A percentile compares a stretch with the other conserved stretches of the same genome.
Conservation (phyloP, 2,113 vertebrate genomes). For the Ptyas mucosa region DNA sequence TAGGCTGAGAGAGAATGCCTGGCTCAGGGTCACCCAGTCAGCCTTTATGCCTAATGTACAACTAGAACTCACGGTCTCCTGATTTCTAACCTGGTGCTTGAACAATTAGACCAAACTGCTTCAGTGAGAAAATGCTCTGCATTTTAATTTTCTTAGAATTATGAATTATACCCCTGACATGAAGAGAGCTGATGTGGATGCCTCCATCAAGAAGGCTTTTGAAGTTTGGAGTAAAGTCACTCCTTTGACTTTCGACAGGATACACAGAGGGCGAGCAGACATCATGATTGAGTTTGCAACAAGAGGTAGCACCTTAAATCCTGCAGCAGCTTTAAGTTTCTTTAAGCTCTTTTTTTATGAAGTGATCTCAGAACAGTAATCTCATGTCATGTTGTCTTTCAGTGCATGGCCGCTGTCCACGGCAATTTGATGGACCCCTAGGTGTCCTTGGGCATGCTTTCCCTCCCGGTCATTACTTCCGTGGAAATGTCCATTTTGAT, state of each 20-base stretch:
- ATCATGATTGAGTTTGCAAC: constrained; percentile 74
- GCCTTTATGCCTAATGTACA: neutral
- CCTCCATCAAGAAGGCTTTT: constrained; percentile 65
- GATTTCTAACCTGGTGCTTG: neutral
- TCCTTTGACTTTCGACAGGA: constrained; percentile 62
- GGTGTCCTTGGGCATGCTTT: constrained; percentile 75
- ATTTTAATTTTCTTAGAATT: constrained; percentile 57
- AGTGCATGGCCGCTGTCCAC: constrained; percentile 71
- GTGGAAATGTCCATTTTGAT: constrained; percentile 77
- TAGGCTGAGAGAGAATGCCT: neutral
- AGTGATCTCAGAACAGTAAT: neutral
- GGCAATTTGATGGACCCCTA: constrained; percentile 72
- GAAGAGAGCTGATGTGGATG: constrained; percentile 64
- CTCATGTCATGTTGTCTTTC: neutral
- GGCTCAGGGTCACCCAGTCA: neutral
- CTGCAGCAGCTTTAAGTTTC: neutral
- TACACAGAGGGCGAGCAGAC: constrained; percentile 66
- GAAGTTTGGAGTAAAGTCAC: constrained; percentile 72
- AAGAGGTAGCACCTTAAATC: constrained; percentile 57
- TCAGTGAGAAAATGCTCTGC: neutral
- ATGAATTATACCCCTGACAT: constrained; percentile 76
- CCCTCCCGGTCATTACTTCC: constrained; percentile 69
- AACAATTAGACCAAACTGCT: neutral
- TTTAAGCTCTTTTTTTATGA: neutral
- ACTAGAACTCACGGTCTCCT: neutral